Conservation (phyloP, 1,140 invertebrate genomes). For the Camponotus floridanus region DNA sequence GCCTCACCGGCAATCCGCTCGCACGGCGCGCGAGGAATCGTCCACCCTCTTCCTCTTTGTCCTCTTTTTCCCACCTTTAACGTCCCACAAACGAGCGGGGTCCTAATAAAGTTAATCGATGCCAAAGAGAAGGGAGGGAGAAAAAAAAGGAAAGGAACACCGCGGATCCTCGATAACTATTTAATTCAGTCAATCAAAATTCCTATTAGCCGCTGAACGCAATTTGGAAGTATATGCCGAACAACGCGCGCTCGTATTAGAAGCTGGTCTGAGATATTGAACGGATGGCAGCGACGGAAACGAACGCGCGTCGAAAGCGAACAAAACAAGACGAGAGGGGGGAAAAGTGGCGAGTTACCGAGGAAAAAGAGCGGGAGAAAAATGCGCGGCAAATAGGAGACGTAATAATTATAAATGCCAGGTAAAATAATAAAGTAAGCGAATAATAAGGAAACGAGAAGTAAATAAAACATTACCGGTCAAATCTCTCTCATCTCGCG, state of each 20-base stretch:
- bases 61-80: slow-evolving; percentile 46
- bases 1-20: slow-evolving; percentile 45
- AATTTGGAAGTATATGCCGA: slow-evolving; percentile 83
- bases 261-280: slow-evolving; percentile 82
- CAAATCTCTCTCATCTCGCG: too few relatives aligned
- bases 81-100: slow-evolving; percentile 55
- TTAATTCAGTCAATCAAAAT: slow-evolving; percentile 87
- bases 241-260: slow-evolving; percentile 82
- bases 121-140: neutral
- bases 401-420: too few relatives aligned
- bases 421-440: too few relatives aligned
- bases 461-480: too few relatives aligned
- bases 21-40: slow-evolving; percentile 35
- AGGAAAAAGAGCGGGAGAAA: neutral
- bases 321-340: slow-evolving; percentile 25
- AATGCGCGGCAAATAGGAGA: neutral
- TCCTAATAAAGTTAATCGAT: slow-evolving; percentile 83
- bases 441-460: too few relatives aligned
- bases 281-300: slow-evolving; percentile 73
- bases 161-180: slow-evolving; percentile 83
- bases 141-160: slow-evolving; percentile 72
- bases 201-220: slow-evolving; percentile 84
- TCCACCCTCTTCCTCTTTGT: slow-evolving; percentile 46
- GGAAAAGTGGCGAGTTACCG: neutral
- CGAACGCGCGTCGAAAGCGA: slow-evolving; percentile 57